Evolutionary conservation across 1,140 invertebrate genomes (phyloP).

Genomic region (Drosophila tsacasi): DNA sequence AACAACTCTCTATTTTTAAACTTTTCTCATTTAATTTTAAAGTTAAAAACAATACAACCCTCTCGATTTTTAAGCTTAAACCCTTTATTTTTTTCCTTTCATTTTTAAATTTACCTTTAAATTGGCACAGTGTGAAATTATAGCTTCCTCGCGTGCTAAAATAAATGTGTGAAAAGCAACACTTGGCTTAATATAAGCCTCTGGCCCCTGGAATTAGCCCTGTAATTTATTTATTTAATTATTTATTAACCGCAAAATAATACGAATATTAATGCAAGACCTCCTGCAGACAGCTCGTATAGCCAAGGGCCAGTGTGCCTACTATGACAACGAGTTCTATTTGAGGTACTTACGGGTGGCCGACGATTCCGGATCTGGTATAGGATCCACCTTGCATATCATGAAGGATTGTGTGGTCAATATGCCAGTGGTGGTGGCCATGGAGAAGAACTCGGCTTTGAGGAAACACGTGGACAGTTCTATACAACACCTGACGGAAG

Average conservation of each 20-base stretch:
- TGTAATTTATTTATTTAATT: not conserved
- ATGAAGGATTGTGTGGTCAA: conserved; percentile 92
- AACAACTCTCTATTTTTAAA: no score
- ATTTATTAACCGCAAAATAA: conserved; percentile 6
- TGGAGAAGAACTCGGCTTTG: conserved; percentile 92
- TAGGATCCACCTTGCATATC: conserved; percentile 89
- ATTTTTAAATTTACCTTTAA: not conserved
- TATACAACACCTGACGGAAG: conserved; percentile 89
- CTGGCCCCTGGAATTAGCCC: not conserved
- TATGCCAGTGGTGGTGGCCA: conserved; percentile 92
- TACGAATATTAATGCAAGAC: not conserved
- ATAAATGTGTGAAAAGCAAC: not conserved
- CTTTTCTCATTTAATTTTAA: not conserved
- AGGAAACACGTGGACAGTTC: conserved; percentile 89
- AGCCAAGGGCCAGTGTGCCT: conserved; percentile 89
- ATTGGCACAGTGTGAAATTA: not conserved
- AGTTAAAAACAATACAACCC: not conserved
- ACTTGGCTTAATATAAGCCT: not conserved
- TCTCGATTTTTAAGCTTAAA: not conserved
- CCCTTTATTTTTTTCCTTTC: accelerated
- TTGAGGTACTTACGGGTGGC: conserved; percentile 88
- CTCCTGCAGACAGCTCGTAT: conserved; percentile 86
- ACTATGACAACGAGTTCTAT: conserved; percentile 92
- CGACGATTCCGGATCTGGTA: conserved; percentile 85
- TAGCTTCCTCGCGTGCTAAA: not conserved